Percentiles rank a stretch among this genome's conserved stretches.
Conservation (phyloP, 2,113 vertebrate species). For the Eclectus roratus region DNA sequence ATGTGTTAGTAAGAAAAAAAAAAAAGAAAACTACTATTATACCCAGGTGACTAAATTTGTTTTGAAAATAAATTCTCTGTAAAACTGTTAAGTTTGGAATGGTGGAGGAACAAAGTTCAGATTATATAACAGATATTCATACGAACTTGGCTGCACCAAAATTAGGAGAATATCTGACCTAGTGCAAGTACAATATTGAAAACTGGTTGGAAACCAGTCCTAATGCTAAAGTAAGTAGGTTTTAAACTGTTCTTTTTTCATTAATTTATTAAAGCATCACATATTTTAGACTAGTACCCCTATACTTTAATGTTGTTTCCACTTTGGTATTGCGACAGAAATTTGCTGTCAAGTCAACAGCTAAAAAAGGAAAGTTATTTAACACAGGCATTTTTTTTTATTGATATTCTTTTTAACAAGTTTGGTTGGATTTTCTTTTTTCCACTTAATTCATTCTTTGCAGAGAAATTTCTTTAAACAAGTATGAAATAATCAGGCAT, state of each 20-base stretch:
- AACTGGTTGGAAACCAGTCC: background rate
- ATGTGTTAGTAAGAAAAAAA: fast-evolving
- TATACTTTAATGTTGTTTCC: background rate
- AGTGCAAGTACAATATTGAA: background rate
- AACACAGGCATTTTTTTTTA: background rate
- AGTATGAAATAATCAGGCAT: background rate
- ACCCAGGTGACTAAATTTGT: background rate
- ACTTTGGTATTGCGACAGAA: background rate
- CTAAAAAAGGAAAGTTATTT: background rate
- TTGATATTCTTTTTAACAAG: background rate
- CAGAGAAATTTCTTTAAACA: background rate
- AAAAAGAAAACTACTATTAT: background rate
- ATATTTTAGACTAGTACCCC: background rate
- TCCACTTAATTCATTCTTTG: background rate
- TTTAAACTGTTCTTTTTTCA: background rate
- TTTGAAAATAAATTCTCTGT: background rate
- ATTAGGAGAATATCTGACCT: background rate
- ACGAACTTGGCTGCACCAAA: background rate
- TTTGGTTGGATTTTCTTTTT: background rate
- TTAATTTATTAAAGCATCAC: background rate
- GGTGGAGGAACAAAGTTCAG: background rate
- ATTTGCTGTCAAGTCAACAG: background rate
- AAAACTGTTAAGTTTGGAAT: background rate
- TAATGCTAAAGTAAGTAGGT: background rate
- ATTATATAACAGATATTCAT: background rate